Evolutionary conservation across 2,888 invertebrate species (phyloP), one percentile per base, ranked within the genome.

Genomic region (Oasisia sp.): DNA sequence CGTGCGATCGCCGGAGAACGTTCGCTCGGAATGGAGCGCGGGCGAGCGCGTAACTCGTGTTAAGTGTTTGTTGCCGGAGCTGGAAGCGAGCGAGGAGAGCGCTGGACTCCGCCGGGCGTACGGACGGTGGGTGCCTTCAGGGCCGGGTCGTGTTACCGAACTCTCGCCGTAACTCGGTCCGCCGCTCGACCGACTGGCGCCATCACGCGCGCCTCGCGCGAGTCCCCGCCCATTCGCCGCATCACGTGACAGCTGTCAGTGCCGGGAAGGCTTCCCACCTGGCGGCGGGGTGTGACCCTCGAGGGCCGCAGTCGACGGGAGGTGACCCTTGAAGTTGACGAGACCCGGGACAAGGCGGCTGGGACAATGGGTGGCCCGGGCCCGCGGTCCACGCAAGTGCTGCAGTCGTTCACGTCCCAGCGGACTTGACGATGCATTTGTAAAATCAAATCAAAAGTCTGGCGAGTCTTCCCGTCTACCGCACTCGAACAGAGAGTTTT

Each of bases 171-270:
- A 74, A 27, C 74, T 74, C 74, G 74, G 74, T 27, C 74, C 74
- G 74, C 27, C n/a, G 5, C 19, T 74, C 74, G 74, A 19, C 74
- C 27, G 74, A 19, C 74, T 74, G 74, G 74, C 74, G 74, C 74
- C 74, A 74, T 74, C 27, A 74, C 74, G 19, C 14, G 74, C 74
- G 74, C 14, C n/a, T n/a, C 27, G 74, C 74, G 4, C 74, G 1
- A n/a, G 74, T n/a, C 74, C 74, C 74, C 27, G 27, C 74, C 74
- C 19, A 27, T 74, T 74, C 7, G 3, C 7, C 74, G 74, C 7
- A 27, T 74, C 74, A 74, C 74, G 74, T 74, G 74, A 74, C 74
- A n/a, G 74, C 19, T 74, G 74, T 74, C 74, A 74, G 74, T 74
- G 27, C 27, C 19, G 74, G 74, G 74, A 74, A 74, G 74, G 74